Base-by-base conservation (phyloP, 2,888 invertebrate species). In the Pyralis farinalis region DNA sequence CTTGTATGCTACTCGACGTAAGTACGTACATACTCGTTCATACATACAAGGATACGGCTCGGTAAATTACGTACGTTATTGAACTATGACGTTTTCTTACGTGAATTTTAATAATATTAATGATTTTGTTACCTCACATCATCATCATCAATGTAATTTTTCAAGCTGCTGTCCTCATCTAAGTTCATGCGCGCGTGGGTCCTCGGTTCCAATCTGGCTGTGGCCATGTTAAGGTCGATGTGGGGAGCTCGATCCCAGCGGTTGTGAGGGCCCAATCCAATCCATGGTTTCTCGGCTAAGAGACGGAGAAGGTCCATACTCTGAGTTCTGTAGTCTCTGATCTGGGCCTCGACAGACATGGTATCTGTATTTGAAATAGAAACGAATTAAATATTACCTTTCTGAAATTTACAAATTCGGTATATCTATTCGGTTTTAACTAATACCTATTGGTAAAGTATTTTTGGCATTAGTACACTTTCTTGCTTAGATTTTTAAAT, bases 241-340 rank as follows among this genome's bases (percentile, higher is more conserved):
- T 49, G 58, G 0, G 64, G 66, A 0, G 46, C 40, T 1, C 57
- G 51, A 46, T 70, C 69, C 72, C 69, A 72, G 41, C 61, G 65
- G 46, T 59, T 55, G 52, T 69, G 59, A 1, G 66, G 60, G 0
- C 63, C 66, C 4, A 49, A 42, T 1, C 60, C 59, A 6, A 63
- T 35, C 66, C 63, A 64, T 1, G 71, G 71, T 37, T 54, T 67
- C 56, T 79, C 72, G 1, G 71, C 63, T 30, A 83, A 63, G 16
- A 81, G 43, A 1, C 80, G 70, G 1, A 83, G 65, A 1, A 83
- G 55, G 45, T 83, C 81, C 48, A 81, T 41, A 36, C 69, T 68
- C 11, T 75, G 73, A 7, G 63, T 57, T 37, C 67, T 56, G 47
- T 69, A 65, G 48, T 74, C 75, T 4, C 68, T 58, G 38, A 37